Conservation (phyloP, 2,113 vertebrate genomes). For the Amphiprion ocellaris region DNA sequence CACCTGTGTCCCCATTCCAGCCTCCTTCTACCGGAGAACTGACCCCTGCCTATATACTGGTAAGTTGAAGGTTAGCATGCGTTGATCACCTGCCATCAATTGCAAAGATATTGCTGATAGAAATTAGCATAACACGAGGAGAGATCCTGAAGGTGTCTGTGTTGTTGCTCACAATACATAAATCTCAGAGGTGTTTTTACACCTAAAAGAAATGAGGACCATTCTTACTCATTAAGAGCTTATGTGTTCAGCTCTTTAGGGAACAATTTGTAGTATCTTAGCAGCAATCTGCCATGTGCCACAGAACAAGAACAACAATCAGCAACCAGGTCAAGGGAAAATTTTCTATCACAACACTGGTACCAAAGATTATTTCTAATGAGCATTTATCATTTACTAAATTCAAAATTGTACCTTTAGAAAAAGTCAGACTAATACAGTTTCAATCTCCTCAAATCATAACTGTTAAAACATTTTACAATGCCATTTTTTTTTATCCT, state of each 20-base stretch:
- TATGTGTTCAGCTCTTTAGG: constrained; percentile 57
- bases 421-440: constrained; percentile 12
- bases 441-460: constrained; percentile 6
- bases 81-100: constrained; percentile 70
- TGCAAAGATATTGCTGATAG: constrained; percentile 50
- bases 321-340: constrained; percentile 26
- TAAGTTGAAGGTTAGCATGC: constrained; percentile 64
- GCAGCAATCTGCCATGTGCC: constrained; percentile 40
- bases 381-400: constrained; percentile 29
- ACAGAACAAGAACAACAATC: constrained; percentile 47
- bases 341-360: constrained; percentile 19
- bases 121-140: constrained; percentile 47
- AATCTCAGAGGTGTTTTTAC: constrained; percentile 65
- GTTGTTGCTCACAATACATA: constrained; percentile 43
- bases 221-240: constrained; percentile 64
- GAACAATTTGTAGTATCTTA: constrained; percentile 59
- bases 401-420: constrained; percentile 5
- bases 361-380: constrained; percentile 28
- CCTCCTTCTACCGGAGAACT: constrained; percentile 57
- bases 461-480: neutral
- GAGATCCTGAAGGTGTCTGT: constrained; percentile 22
- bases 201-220: constrained; percentile 70
- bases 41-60: constrained; percentile 61
- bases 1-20: constrained; percentile 86
- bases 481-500: neutral